Conservation (phyloP, 2,113 vertebrate species). For the Tretioscincus oriximinensis region DNA sequence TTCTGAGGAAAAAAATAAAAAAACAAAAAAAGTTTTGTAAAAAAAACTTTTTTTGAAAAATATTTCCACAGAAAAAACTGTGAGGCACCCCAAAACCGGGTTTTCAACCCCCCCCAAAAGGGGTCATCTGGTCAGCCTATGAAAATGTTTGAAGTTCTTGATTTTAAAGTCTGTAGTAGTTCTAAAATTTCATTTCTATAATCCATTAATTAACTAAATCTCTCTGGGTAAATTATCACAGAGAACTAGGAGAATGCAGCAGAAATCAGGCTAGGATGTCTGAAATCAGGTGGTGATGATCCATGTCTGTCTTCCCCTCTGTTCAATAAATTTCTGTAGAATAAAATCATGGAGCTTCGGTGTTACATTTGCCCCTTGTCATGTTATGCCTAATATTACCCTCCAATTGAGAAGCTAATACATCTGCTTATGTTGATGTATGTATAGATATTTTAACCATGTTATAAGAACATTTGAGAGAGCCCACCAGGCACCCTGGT, state of each 20-base stretch:
- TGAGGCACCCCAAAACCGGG: no score
- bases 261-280: background rate
- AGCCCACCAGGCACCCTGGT: no score
- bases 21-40: no score
- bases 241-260: background rate
- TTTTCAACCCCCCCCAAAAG: no score
- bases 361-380: background rate
- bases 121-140: no score
- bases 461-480: no score
- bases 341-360: background rate
- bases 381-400: background rate
- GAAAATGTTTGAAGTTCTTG: background rate
- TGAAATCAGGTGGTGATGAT: background rate
- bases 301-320: background rate
- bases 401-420: background rate
- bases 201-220: background rate
- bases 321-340: no score
- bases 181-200: background rate
- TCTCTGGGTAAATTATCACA: background rate
- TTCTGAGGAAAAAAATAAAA: no score
- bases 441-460: background rate
- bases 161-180: background rate
- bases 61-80: no score
- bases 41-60: no score
- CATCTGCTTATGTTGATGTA: background rate